A percentile compares a stretch with the other conserved stretches of the same genome.
Conservation (phyloP, 2,888 invertebrate genomes). For the Drosophila prostipennis region DNA sequence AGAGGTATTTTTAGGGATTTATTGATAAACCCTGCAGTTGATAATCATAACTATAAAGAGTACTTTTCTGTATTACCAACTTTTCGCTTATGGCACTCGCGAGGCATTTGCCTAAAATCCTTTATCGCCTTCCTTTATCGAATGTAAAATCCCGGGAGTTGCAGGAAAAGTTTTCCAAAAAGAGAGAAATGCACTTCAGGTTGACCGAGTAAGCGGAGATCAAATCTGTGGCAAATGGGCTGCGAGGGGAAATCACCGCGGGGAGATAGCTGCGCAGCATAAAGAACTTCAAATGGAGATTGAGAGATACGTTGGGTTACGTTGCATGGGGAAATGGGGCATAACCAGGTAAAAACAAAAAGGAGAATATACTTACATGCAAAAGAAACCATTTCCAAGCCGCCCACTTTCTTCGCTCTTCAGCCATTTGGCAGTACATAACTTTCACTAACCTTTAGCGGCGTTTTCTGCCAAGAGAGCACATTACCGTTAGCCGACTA, state of each 20-base stretch:
- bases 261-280: conserved; percentile 32
- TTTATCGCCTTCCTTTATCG: too few species aligned
- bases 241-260: conserved; percentile 4
- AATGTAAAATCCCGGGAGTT: not conserved
- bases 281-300: conserved; percentile 50
- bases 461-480: conserved; percentile 37
- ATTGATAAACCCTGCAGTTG: not conserved
- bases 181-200: conserved; percentile 23
- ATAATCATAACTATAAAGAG: not conserved
- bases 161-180: not conserved
- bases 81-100: not conserved
- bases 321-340: conserved; percentile 41
- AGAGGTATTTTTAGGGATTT: not conserved
- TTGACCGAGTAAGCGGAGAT: conserved; percentile 32
- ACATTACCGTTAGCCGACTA: conserved; percentile 51
- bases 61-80: not conserved
- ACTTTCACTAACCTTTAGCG: conserved; percentile 52
- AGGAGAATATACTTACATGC: not conserved
- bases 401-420: not conserved
- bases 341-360: conserved; percentile 4
- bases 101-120: not conserved
- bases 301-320: conserved; percentile 36
- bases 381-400: not conserved
- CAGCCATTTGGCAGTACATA: conserved; percentile 50
- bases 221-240: conserved; percentile 26